phyloP scores from a whole-genome alignment of 2,113 vertebrate species.

The Pao palembangensis region DNA sequence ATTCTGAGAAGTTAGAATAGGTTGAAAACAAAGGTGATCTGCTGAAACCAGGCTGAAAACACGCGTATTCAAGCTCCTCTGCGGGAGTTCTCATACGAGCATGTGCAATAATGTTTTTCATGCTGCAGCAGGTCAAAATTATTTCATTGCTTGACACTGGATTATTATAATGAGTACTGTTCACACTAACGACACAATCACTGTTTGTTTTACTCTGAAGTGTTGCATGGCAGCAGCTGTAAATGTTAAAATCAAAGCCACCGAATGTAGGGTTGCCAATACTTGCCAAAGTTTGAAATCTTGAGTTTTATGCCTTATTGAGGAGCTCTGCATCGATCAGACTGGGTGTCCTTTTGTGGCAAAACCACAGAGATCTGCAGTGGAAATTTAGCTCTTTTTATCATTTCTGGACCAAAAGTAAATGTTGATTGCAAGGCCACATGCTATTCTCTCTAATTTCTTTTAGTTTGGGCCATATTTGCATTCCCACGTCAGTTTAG shows the following conservation, averaged over 20 bases:
- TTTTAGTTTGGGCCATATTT: slow-evolving; percentile 43
- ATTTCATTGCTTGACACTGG: slow-evolving; percentile 57
- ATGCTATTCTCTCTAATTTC: slow-evolving; percentile 41
- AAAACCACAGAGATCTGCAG: slow-evolving; percentile 41
- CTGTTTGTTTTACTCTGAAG: slow-evolving; percentile 54
- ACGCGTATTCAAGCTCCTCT: slow-evolving; percentile 58
- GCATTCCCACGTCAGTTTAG: slow-evolving; percentile 62
- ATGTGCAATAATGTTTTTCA: slow-evolving; percentile 75
- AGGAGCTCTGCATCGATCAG: slow-evolving; percentile 13
- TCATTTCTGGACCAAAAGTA: slow-evolving; percentile 70
- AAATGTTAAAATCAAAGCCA: slow-evolving; percentile 24
- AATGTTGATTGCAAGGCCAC: slow-evolving; percentile 18
- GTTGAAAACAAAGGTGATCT: slow-evolving; percentile 23
- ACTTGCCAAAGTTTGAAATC: slow-evolving; percentile 75
- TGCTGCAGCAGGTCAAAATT: slow-evolving; percentile 44
- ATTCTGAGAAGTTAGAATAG: not conserved
- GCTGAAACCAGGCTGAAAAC: slow-evolving; percentile 54
- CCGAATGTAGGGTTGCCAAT: slow-evolving; percentile 50
- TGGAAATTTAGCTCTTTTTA: slow-evolving; percentile 8
- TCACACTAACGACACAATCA: slow-evolving; percentile 39
- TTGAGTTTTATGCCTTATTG: slow-evolving; percentile 56
- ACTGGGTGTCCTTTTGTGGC: slow-evolving; percentile 13
- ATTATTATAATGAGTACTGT: slow-evolving; percentile 30
- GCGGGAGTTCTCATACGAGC: slow-evolving; percentile 59
- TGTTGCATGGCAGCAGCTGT: slow-evolving; percentile 62